Evolutionary conservation across 2,888 invertebrate species (phyloP).

Genomic region (Cephus pulcher): DNA sequence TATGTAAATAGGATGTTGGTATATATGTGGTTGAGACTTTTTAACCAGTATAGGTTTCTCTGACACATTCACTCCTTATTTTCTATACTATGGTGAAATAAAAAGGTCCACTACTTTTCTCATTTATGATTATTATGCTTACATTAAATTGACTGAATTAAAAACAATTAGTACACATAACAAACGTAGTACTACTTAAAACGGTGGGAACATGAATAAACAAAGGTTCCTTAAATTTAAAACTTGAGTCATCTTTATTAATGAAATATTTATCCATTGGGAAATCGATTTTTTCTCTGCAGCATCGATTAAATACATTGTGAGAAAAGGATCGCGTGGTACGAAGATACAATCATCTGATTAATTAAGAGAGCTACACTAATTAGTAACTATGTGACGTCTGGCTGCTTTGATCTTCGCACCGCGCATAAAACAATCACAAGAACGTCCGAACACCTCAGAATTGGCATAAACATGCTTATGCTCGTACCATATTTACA

Average conservation of each 20-base stretch:
- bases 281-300: not conserved
- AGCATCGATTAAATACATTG: not conserved
- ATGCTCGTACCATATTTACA: not conserved
- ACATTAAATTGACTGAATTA: not conserved
- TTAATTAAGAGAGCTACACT: not conserved
- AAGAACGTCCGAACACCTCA: not conserved
- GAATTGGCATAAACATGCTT: not conserved
- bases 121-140: not conserved
- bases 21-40: not conserved
- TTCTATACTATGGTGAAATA: not conserved
- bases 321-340: not conserved
- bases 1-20: not conserved
- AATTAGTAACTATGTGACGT: not conserved
- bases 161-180: not conserved
- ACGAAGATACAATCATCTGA: not conserved
- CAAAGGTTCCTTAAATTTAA: not conserved
- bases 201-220: not conserved
- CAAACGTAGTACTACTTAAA: not conserved
- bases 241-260: not conserved
- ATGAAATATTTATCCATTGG: not conserved
- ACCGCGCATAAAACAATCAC: not conserved
- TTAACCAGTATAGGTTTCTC: not conserved
- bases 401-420: not conserved
- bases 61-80: not conserved
- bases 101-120: not conserved